Base-by-base conservation (phyloP, 2,888 invertebrate species). In the Sarcophaga caerulescens region DNA sequence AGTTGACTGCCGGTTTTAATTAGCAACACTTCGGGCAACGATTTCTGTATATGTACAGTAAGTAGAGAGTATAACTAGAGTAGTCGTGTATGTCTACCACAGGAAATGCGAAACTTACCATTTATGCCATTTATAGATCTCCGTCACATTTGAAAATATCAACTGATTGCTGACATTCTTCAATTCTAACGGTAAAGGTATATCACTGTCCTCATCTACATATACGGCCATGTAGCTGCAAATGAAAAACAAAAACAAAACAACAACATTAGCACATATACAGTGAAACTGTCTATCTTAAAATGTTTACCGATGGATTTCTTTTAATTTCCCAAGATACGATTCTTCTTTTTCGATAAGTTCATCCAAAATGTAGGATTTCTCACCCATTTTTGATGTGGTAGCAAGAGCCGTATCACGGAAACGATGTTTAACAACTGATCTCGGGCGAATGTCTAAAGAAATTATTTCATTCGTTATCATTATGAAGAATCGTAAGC, bases 61-160 rank as follows among this genome's bases (percentile, higher is more conserved):
- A 6, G 35, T 35, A 35, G 6, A 35, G 6, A 35, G 35, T 35
- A 6, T 35, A 0, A 0, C 35, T 35, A 6, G 1, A 35, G 6
- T 35, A 35, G 35, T 35, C 35, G 6, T 35, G 0, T 1, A 35
- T 35, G 1, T 35, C 35, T 35, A 35, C 6, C 35, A 25, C 25
- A 6, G 35, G 1, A 35, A 35, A 0, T 6, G 35, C 6, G 6
- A 35, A 35, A 35, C 86, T 84, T 70, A 86, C 86, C 66, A 12
- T 11, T 60, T 81, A 75, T 86, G 86, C 77, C 77, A 86, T 1
- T 78, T 23, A 44, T 81, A 86, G 17, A 86, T 86, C 25, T 78
- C 81, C 17, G n/a, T 45, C 47, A 86, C 78, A 71, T 86, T 86
- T 14, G 69, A 23, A 84, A 86, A 86, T 21, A 84, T 62, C 23